A percentile compares a stretch with the other conserved stretches of the same genome.
These are phyloP conservation scores for Boloria euphrosyne DNA, from an alignment of 2,888 invertebrate species.

Conservation along the genomic window DNA sequence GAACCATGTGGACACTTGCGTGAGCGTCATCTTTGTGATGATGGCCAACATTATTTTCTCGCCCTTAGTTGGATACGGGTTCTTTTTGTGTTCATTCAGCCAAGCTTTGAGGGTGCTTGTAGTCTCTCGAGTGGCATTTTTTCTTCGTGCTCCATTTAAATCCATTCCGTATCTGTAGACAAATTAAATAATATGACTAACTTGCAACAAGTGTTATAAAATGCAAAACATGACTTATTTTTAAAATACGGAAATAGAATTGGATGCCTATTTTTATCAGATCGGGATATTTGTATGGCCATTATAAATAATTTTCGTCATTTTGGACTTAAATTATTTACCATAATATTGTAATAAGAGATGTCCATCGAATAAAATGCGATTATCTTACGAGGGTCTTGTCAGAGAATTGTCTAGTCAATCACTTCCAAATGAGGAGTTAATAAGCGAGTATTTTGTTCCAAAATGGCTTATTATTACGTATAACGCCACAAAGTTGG, in stretches of 20 bases:
- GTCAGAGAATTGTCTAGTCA: background rate
- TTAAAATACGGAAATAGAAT: no score
- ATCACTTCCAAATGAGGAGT: conserved; percentile 19
- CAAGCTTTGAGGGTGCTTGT: conserved; percentile 99
- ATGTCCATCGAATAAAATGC: no score
- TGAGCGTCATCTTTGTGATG: conserved; percentile 99
- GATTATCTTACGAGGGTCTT: no score
- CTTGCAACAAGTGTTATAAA: background rate
- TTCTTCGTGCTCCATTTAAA: conserved; percentile 95
- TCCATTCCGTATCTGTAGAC: conserved; percentile 94
- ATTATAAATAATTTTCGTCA: no score
- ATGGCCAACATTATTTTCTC: conserved; percentile 99
- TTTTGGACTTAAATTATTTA: no score
- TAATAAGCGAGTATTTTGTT: conserved; percentile 10
- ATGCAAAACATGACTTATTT: no score
- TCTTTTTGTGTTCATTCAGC: conserved; percentile 99
- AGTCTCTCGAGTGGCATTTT: conserved; percentile 99
- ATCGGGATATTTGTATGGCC: no score
- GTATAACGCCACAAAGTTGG: conserved; percentile 6
- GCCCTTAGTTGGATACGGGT: conserved; percentile 99
- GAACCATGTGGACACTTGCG: conserved; percentile 99
- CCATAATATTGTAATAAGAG: background rate
- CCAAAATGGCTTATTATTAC: conserved; percentile 13
- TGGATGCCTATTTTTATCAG: no score
- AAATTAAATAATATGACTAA: conserved; percentile 43